Percentiles rank a stretch among this genome's conserved stretches.
These are phyloP conservation scores for Eriosoma lanigerum DNA, from an alignment of 1,140 invertebrate species.

Conservation along the genomic window DNA sequence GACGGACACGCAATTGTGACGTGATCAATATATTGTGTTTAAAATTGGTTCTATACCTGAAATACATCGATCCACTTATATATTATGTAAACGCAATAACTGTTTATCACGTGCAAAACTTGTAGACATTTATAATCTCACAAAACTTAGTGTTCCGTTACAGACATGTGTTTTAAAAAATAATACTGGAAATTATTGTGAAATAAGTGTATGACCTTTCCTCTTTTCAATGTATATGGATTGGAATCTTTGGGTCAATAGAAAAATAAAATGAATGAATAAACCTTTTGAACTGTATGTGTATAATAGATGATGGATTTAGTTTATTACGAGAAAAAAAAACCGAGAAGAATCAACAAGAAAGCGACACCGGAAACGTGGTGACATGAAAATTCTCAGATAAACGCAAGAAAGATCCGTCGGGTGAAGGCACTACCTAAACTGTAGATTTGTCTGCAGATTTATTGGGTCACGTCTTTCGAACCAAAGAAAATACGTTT, in stretches of 20 bases:
- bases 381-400: constrained; percentile 34
- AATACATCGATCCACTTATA: too few relatives aligned
- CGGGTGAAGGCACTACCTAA: constrained; percentile 1
- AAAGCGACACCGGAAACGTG: constrained; percentile 18
- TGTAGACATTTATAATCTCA: too few relatives aligned
- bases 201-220: too few relatives aligned
- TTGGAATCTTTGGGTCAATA: too few relatives aligned
- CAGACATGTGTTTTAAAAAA: too few relatives aligned
- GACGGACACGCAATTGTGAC: not conserved
- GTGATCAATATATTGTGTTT: not conserved
- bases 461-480: constrained; percentile 45
- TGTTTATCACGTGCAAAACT: too few relatives aligned
- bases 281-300: constrained; percentile 14
- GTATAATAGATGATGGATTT: constrained; percentile 1
- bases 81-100: too few relatives aligned
- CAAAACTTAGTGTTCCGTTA: too few relatives aligned
- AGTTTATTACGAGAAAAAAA: not conserved
- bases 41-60: too few relatives aligned
- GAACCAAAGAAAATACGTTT: constrained; percentile 38
- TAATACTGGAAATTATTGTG: too few relatives aligned
- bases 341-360: not conserved
- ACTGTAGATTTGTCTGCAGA: constrained; percentile 48
- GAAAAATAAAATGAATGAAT: not conserved
- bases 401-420: constrained; percentile 14
- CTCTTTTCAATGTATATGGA: too few relatives aligned